Evolutionary conservation across 2,888 invertebrate genomes (phyloP), one percentile per base, ranked within the genome.

Genomic region (Diabrotica balteata): DNA sequence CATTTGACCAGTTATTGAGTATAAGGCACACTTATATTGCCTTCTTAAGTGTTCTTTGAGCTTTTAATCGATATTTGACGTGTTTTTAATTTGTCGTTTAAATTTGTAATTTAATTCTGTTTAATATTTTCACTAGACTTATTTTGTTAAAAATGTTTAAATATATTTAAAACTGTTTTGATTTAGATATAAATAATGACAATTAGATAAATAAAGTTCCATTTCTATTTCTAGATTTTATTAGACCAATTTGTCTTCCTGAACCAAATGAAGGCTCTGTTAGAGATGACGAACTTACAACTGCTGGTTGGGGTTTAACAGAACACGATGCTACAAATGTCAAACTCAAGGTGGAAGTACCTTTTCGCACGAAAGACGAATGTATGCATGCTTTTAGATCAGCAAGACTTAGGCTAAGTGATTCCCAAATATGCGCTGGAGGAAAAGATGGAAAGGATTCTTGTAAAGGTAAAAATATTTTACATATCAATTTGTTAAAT

Each of bases 271-370:
- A 82, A 65, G 71, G 73, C 32, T 75, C 80, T 0, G 71, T 65
- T 7, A 69, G 75, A n/a, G 83, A 82, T 8, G 74, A 79, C 7
- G 67, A 70, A 8, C 72, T 83, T 7, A 69, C 71, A 2, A 83
- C 84, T 7, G 80, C 83, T 45, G 85, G 85, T 11, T 85, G 85
- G 85, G 85, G 85, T 7, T 67, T 67, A 70, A 79, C 78, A 5
- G 78, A 80, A 67, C 59, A 59, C 58, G 76, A 73, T 5, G 72
- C 67, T 32, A 82, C 81, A 63, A 63, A 77, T 10, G 84, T 90
- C 0, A 91, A 91, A 75, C 79, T 89, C 58, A 90, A 91, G 79
- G 84, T 90, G 0, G 82, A 83, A 4, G 78, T 91, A 8, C 90
- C 90, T 0, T 82, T 89, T 47, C 88, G 86, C 46, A 81, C 85